phyloP scores from a whole-genome alignment of 2,888 invertebrate species.

The Drosophila neonasuta region DNA sequence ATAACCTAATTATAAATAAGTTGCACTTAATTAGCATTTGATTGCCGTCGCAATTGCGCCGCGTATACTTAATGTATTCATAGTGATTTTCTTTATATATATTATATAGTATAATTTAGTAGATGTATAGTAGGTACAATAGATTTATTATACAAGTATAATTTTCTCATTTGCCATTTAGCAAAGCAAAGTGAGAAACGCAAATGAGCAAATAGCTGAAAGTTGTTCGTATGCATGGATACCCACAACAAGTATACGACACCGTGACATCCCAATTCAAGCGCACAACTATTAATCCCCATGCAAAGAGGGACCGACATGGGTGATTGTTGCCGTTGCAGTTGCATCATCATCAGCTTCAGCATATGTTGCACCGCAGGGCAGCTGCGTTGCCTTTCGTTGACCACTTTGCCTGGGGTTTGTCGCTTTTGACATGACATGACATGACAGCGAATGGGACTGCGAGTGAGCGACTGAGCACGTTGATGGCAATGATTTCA shows the following conservation, averaged over 20 bases:
- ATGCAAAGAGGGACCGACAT: neutral
- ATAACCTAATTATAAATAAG: slow-evolving; percentile 17
- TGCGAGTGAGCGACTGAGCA: slow-evolving; percentile 18
- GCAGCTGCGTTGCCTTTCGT: slow-evolving; percentile 20
- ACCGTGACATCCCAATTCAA: slow-evolving; percentile 19
- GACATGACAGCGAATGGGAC: slow-evolving; percentile 28
- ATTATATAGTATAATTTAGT: neutral
- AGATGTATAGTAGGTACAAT: neutral
- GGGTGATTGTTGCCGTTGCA: slow-evolving; percentile 16
- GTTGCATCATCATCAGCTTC: slow-evolving; percentile 40
- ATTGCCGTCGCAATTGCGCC: slow-evolving; percentile 15
- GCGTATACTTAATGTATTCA: slow-evolving; percentile 22
- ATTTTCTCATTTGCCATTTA: slow-evolving; percentile 12
- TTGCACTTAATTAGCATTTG: slow-evolving; percentile 11
- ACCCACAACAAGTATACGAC: slow-evolving; percentile 2
- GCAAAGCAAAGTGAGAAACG: slow-evolving; percentile 1
- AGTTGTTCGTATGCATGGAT: slow-evolving; percentile 2
- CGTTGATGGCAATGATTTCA: slow-evolving; percentile 70
- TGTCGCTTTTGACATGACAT: slow-evolving; percentile 23
- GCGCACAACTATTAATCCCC: slow-evolving; percentile 28
- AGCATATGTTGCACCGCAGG: slow-evolving; percentile 14
- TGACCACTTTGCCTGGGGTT: slow-evolving; percentile 23
- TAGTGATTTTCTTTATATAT: slow-evolving; percentile 6
- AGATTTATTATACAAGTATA: neutral
- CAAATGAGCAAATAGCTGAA: slow-evolving; percentile 3